These are phyloP conservation scores for Chelon labrosus DNA, from an alignment of 2,797 vertebrate genomes.

Conservation along the genomic window DNA sequence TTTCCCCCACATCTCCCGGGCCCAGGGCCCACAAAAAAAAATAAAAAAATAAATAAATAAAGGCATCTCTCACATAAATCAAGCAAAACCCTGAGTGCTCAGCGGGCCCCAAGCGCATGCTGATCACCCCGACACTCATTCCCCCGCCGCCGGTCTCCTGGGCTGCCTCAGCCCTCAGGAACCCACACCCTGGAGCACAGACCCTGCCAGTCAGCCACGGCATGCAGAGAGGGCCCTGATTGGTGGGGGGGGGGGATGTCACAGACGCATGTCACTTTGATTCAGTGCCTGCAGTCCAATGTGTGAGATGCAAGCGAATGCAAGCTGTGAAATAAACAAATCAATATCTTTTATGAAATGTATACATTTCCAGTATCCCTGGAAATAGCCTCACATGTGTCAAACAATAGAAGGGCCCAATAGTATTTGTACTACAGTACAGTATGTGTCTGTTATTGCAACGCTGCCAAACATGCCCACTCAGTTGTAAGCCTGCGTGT, in stretches of 20 bases:
- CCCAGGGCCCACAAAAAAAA: constrained; percentile 23
- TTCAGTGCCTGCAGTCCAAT: constrained; percentile 50
- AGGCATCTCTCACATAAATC: constrained; percentile 72
- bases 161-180: constrained; percentile 50
- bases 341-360: constrained; percentile 57
- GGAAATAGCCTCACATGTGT: constrained; percentile 20
- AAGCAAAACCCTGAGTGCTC: constrained; percentile 60
- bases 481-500: constrained; percentile 40
- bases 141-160: constrained; percentile 45
- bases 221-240: constrained; percentile 29
- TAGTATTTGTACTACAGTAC: constrained; percentile 1
- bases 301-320: constrained; percentile 48
- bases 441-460: constrained; percentile 18
- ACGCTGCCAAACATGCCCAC: constrained; percentile 51
- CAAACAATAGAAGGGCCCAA: constrained; percentile 1
- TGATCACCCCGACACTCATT: constrained; percentile 63
- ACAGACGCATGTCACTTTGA: constrained; percentile 55
- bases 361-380: constrained; percentile 11
- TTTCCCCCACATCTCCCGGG: constrained; percentile 44
- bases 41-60: not conserved
- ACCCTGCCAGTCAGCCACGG: constrained; percentile 38
- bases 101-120: constrained; percentile 58
- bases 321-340: constrained; percentile 68
- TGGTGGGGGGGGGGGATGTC: constrained; percentile 31
- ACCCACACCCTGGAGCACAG: constrained; percentile 44